Conservation (phyloP, 1,140 invertebrate species). For the Philotrypesis tridentata region DNA sequence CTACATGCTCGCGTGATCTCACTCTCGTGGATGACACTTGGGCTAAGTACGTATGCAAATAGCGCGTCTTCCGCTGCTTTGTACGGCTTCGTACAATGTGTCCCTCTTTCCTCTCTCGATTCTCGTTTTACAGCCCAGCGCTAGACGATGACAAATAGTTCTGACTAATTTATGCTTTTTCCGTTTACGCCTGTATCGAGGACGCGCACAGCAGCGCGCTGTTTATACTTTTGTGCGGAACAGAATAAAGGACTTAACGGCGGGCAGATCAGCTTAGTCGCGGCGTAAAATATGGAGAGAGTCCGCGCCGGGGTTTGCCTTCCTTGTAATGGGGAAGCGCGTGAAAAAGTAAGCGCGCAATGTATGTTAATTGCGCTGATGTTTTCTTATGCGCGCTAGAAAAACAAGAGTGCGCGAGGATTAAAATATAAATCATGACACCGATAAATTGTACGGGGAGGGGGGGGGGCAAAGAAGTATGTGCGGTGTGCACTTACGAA, state of each 20-base stretch:
- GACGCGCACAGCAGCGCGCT: background rate
- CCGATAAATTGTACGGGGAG: no score
- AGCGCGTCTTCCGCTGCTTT: background rate
- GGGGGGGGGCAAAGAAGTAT: no score
- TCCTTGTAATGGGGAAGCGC: background rate
- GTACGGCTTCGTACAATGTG: background rate
- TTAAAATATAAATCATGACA: no score
- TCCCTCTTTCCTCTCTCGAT: background rate
- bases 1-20: background rate
- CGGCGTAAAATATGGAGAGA: background rate
- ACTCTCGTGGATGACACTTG: background rate
- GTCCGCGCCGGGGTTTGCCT: background rate
- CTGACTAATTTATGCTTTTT: conserved; percentile 1
- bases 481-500: no score
- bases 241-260: background rate
- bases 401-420: background rate
- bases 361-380: background rate
- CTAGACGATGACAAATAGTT: background rate
- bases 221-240: background rate
- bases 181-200: background rate
- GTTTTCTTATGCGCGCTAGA: background rate
- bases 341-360: no score
- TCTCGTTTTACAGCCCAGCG: background rate
- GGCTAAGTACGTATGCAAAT: background rate
- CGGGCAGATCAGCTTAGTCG: background rate